Evolutionary conservation across 1,140 invertebrate species (phyloP).

Genomic region (Leucophenga varia): DNA sequence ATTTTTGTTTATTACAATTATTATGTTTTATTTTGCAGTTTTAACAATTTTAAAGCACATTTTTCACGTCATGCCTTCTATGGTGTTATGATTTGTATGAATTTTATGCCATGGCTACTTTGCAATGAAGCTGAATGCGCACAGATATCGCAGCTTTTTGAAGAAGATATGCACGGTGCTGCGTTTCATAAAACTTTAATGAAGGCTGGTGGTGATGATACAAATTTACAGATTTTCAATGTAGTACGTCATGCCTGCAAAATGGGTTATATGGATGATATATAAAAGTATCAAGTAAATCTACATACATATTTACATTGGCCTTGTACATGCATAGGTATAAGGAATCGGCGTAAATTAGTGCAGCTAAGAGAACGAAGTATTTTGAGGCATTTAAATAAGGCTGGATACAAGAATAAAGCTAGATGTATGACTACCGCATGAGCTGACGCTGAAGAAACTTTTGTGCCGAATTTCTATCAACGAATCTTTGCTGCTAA

Average conservation of each 20-base stretch:
- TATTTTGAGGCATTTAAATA: too few species aligned
- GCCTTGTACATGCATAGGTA: too few species aligned
- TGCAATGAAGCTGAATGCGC: conserved; percentile 33
- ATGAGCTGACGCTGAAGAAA: too few species aligned
- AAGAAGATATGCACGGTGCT: conserved; percentile 36
- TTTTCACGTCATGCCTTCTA: conserved; percentile 47
- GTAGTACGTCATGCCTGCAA: conserved; percentile 33
- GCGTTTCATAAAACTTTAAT: conserved; percentile 33
- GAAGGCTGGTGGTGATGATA: conserved; percentile 38
- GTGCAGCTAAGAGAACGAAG: too few species aligned
- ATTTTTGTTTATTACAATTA: too few species aligned
- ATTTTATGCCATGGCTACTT: conserved; percentile 48
- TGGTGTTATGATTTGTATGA: conserved; percentile 41
- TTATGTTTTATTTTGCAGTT: conserved; percentile 20
- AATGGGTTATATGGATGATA: conserved; percentile 50
- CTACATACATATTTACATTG: too few species aligned
- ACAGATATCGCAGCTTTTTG: conserved; percentile 35
- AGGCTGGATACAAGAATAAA: too few species aligned
- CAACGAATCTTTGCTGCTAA: too few species aligned
- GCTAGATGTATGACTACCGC: too few species aligned
- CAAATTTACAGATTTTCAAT: conserved; percentile 33
- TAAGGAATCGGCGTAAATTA: too few species aligned
- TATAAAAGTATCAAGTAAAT: too few species aligned
- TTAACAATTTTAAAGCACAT: conserved; percentile 33
- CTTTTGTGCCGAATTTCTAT: too few species aligned